A percentile compares a stretch with the other conserved stretches of the same genome.
These are phyloP conservation scores for Kryptolebias ocellatus DNA, from an alignment of 2,797 vertebrate species.

Conservation along the genomic window DNA sequence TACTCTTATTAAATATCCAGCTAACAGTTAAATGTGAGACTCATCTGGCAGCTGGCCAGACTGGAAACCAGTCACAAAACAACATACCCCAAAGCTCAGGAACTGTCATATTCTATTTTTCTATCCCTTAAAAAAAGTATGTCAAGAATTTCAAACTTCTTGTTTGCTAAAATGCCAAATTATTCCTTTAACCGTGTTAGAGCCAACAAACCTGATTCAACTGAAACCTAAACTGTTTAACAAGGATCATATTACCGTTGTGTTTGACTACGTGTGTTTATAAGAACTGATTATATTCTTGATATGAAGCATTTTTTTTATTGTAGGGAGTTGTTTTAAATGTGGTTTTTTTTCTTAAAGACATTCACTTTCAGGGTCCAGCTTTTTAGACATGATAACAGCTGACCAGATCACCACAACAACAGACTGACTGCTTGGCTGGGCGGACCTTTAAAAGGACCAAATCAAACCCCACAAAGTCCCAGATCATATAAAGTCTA, in stretches of 20 bases:
- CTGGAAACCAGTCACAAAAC: too few relatives aligned
- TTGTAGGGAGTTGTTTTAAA: neutral
- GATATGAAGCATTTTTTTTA: neutral
- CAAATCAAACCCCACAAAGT: neutral
- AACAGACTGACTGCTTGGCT: too few relatives aligned
- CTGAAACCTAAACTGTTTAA: neutral
- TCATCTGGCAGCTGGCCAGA: too few relatives aligned
- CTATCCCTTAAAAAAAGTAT: neutral
- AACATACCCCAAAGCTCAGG: neutral
- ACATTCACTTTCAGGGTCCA: too few relatives aligned
- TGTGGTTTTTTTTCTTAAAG: too few relatives aligned
- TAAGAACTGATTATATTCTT: neutral
- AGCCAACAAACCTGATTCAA: too few relatives aligned
- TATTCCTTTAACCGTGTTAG: neutral
- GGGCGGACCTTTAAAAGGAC: too few relatives aligned
- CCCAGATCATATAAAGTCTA: neutral
- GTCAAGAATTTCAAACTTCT: neutral
- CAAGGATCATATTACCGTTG: neutral
- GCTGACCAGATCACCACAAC: too few relatives aligned
- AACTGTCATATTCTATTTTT: neutral
- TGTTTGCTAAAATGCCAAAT: neutral
- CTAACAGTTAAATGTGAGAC: too few relatives aligned
- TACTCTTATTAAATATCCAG: too few relatives aligned
- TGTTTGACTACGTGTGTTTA: neutral
- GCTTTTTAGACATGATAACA: too few relatives aligned